Base-by-base conservation (phyloP, 2,113 vertebrate genomes). In the Varanus salvator region DNA sequence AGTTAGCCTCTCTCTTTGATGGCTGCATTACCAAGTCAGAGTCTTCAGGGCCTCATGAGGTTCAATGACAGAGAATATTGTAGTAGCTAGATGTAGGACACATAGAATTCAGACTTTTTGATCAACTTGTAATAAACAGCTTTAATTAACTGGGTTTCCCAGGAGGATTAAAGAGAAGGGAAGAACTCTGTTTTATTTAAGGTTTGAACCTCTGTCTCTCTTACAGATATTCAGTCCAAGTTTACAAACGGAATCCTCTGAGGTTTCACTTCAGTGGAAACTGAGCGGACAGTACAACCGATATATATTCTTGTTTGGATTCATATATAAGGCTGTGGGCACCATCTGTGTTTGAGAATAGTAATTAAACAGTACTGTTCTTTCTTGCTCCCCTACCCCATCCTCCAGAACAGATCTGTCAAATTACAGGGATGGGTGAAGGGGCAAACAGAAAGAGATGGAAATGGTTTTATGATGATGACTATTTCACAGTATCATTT, bases 61-160 rank as follows among this genome's bases (percentile, higher is more conserved):
- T 88, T 96, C 90, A 96, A 96, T 96, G 96, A 97, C 94, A 97
- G 96, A 96, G 97, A 97, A 97, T 97, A 96, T 92, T 96, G 91
- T 95, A 96, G 95, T 93, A 96, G 96, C 87, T 96, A 94, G 92
- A 97, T 97, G 90, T 97, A 97, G 96, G 95, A 95, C 95, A 96
- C 92, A 95, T 6, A 94, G 95, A 97, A 97, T 96, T 96, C 91
- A 91, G 91, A 87, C 92, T 96, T 97, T 97, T 97, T 97, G 94
- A 97, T 97, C 95, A 97, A 97, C 93, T 95, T 96, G 91, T 95
- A 96, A 96, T 97, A 97, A 97, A 96, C 96, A 97, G 90, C 71
- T 97, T 96, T 97, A 97, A 97, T 98, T 97, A 97, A 97, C 92
- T 88, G 91, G 89, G 83, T 69, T 96, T 95, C 96, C 94, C 94